Evolutionary conservation across 2,888 invertebrate species (phyloP).

Genomic region (Trichopoda pennipes): DNA sequence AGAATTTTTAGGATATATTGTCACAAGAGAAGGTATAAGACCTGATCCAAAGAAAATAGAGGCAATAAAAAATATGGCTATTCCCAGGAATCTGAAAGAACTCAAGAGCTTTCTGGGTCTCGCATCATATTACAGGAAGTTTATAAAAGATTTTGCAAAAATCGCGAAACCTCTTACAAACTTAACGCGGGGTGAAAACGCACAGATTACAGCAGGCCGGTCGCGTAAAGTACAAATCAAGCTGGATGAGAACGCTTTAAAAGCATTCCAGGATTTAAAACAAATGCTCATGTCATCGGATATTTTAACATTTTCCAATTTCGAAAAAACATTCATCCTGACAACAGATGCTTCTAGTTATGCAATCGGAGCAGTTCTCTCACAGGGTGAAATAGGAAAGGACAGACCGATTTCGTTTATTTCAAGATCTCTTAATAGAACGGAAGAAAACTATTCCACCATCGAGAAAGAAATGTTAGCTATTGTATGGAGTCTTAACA

Average conservation of each 20-base stretch:
- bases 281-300: conserved; percentile 60
- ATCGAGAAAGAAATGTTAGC: conserved; percentile 51
- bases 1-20: conserved; percentile 60
- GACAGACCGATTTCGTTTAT: conserved; percentile 38
- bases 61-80: conserved; percentile 44
- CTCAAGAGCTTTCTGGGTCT: conserved; percentile 62
- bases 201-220: conserved; percentile 57
- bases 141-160: conserved; percentile 64
- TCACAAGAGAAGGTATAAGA: conserved; percentile 57
- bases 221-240: conserved; percentile 57
- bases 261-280: conserved; percentile 65
- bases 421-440: conserved; percentile 34
- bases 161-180: conserved; percentile 65
- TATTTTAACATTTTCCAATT: conserved; percentile 61
- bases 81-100: conserved; percentile 58
- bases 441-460: conserved; percentile 47
- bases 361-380: conserved; percentile 58
- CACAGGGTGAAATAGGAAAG: conserved; percentile 55
- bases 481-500: conserved; percentile 44
- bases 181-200: conserved; percentile 64
- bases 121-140: conserved; percentile 63
- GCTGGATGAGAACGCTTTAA: conserved; percentile 46
- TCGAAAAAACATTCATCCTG: conserved; percentile 54
- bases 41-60: conserved; percentile 47
- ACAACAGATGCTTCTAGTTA: conserved; percentile 66